Percentiles rank a stretch among this genome's conserved stretches.
Conservation (phyloP, 2,888 invertebrate genomes). For the Drosophila ustulata region DNA sequence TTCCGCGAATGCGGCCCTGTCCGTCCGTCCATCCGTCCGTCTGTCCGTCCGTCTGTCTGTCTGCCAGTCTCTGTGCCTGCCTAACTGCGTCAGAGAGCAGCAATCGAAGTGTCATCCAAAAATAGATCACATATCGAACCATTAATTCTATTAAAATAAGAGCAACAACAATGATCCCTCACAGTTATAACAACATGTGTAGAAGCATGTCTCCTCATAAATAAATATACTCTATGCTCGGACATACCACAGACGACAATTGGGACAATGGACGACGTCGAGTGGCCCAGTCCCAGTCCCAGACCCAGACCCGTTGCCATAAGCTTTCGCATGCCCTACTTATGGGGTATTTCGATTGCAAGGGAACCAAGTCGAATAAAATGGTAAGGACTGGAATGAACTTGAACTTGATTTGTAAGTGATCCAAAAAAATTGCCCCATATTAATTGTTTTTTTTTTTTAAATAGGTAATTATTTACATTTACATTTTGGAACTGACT, state of each 20-base stretch:
- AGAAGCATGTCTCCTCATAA: conserved; percentile 18
- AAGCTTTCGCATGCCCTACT: conserved; percentile 28
- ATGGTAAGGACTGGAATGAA: neutral
- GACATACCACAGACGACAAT: conserved; percentile 31
- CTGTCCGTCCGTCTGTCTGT: conserved; percentile 15
- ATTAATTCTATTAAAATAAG: conserved; percentile 44
- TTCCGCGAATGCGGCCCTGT: conserved; percentile 11
- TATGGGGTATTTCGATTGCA: neutral
- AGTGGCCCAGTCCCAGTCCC: conserved; percentile 4
- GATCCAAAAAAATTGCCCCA: too few relatives aligned
- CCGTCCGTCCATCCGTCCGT: conserved; percentile 2
- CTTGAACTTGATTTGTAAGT: too few relatives aligned
- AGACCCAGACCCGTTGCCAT: conserved; percentile 7
- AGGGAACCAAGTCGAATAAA: neutral
- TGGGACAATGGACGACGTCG: conserved; percentile 17
- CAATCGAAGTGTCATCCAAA: conserved; percentile 37
- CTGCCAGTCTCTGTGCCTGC: conserved; percentile 26
- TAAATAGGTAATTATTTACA: too few relatives aligned
- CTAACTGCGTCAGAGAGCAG: conserved; percentile 52
- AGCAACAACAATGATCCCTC: conserved; percentile 18
- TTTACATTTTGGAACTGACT: neutral
- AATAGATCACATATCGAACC: conserved; percentile 55
- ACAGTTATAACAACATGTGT: conserved; percentile 16
- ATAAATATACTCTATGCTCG: conserved; percentile 2
- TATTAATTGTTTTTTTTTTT: too few relatives aligned